Base-by-base conservation (phyloP, 2,888 invertebrate genomes). In the Microctonus aethiopoides region DNA sequence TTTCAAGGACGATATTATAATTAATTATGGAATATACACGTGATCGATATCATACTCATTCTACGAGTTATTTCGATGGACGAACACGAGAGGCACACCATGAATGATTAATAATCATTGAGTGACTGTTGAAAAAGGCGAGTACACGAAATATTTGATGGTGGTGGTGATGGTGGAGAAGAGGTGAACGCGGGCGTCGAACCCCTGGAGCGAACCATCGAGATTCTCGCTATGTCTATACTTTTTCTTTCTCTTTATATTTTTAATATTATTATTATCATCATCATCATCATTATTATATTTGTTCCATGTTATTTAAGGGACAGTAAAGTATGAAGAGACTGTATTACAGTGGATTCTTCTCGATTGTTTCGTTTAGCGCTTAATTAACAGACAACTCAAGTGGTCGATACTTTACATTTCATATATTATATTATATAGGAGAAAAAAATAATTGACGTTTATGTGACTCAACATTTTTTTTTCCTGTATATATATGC, bases 91-190 rank as follows among this genome's bases (percentile, higher is more conserved):
- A 70, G 54, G 16, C 46, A 46, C 46, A 16, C 46, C 46, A 67
- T 41, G 54, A 46, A 71, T 76, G 76, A 76, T 76, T 76, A 75
- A 76, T 76, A 76, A 76, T 76, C 73, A 70, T 62, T 66, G 68
- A 65, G 76, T 76, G 76, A 76, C 76, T 76, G 64, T 76, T 56
- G 52, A 72, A 74, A 76, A 76, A 72, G 61, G 67, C 63, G 62
- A 68, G 60, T 64, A 36, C 39, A 51, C 59, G 72, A 51, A 70
- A 52, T 51, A 26, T 10, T 52, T 63, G 20, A 68, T 22, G 61
- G 10, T 52, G 36, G 41, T 20, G 59, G 56, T 34, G 10, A 36
- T 24, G 26, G 54, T 26, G 20, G 32, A 36, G 41, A 32, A 34
- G 29, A 52, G 39, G 32, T 59, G 69, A 63, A 56, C 34, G 57